phyloP scores from a whole-genome alignment of 92 coral and sea anemone genomes.

The Palythoa grandis region DNA sequence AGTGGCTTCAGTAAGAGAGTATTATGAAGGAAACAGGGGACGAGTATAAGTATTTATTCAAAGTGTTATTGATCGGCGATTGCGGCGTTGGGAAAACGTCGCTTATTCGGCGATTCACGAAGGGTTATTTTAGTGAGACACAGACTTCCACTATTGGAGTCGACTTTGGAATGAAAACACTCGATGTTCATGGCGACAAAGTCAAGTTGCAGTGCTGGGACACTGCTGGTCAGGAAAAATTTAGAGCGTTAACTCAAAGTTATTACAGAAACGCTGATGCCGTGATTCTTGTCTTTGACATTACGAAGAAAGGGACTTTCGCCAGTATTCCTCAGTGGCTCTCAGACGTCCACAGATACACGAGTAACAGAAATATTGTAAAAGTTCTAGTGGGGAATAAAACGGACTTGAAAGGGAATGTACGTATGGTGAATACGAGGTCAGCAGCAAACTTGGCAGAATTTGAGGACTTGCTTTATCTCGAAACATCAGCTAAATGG shows the following conservation, averaged over 20 bases:
- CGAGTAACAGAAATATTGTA: conserved; percentile 74
- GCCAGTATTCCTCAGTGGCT: conserved; percentile 99
- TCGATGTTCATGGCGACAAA: conserved; percentile 94
- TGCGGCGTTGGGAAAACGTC: conserved; percentile 99
- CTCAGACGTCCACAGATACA: conserved; percentile 84
- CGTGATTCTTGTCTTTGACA: conserved; percentile 93
- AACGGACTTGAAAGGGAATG: conserved; percentile 93
- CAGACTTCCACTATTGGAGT: conserved; percentile 95
- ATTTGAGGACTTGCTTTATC: conserved; percentile 90
- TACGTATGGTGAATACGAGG: conserved; percentile 87
- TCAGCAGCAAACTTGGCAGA: conserved; percentile 98
- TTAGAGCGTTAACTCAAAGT: conserved; percentile 88
- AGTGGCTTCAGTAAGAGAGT: neutral
- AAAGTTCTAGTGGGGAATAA: conserved; percentile 97
- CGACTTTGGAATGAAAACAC: conserved; percentile 80
- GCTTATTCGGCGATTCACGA: conserved; percentile 91
- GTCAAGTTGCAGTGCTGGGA: conserved; percentile 98
- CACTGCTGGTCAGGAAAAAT: conserved; percentile 97
- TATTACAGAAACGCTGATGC: conserved; percentile 98
- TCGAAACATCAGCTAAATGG: conserved; percentile 98
- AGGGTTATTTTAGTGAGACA: conserved; percentile 93
- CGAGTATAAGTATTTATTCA: conserved; percentile 87
- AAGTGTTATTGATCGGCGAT: conserved; percentile 91
- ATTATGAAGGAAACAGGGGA: conserved; percentile 58
- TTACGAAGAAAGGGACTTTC: conserved; percentile 93